Conservation (phyloP, 2,797 vertebrate species). For the Pipistrellus pipistrellus region DNA sequence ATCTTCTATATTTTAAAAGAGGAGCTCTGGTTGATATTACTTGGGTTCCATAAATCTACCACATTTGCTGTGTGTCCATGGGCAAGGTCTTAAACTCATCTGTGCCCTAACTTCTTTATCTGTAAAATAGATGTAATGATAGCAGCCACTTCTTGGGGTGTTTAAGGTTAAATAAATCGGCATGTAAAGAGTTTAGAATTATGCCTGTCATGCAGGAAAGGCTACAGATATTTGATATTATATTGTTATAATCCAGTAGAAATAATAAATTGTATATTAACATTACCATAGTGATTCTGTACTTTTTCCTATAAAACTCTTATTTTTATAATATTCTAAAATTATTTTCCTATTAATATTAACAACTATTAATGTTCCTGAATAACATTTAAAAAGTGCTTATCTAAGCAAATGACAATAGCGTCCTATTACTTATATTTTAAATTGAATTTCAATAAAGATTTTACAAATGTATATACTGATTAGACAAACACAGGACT, state of each 20-base stretch:
- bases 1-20: slow-evolving; percentile 5
- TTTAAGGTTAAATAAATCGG: slow-evolving; percentile 38
- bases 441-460: slow-evolving; percentile 44
- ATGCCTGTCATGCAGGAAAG: not conserved
- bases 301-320: not conserved
- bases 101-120: not conserved
- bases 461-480: not conserved
- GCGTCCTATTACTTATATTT: not conserved
- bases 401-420: not conserved
- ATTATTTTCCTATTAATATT: slow-evolving; percentile 35
- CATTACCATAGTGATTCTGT: not conserved
- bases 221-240: not conserved
- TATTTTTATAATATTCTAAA: slow-evolving; percentile 42
- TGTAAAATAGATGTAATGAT: slow-evolving; percentile 1
- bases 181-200: slow-evolving; percentile 25
- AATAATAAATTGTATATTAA: slow-evolving; percentile 31
- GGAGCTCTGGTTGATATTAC: not conserved
- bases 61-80: not conserved
- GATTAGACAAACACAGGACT: not conserved
- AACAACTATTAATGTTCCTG: not conserved
- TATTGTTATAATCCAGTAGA: slow-evolving; percentile 10
- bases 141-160: not conserved
- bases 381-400: not conserved
- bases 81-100: not conserved
- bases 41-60: not conserved